Percentiles rank a stretch among this genome's conserved stretches.
Conservation (phyloP, 2,888 invertebrate genomes). For the Cryptophagus acutangulus region DNA sequence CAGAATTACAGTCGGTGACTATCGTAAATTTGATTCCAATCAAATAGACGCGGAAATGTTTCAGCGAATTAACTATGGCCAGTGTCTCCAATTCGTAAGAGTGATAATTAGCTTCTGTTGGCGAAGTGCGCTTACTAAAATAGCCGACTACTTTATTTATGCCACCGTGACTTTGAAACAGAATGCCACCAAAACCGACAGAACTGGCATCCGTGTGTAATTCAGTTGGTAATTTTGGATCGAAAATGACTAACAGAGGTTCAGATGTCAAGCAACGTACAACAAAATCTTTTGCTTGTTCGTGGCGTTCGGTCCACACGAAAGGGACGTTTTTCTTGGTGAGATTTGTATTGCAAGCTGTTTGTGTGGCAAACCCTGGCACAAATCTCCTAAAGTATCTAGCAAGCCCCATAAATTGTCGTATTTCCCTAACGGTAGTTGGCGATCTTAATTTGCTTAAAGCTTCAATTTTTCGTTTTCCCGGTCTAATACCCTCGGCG, state of each 20-base stretch:
- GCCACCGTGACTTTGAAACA: constrained; percentile 28
- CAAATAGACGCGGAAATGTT: constrained; percentile 37
- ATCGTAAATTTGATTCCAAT: constrained; percentile 31
- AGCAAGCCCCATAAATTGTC: constrained; percentile 24
- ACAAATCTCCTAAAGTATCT: constrained; percentile 28
- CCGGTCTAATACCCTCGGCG: constrained; percentile 12
- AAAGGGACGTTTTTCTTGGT: constrained; percentile 14
- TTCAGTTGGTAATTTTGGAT: constrained; percentile 25
- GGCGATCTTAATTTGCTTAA: constrained; percentile 32
- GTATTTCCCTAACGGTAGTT: constrained; percentile 18
- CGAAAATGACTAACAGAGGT: constrained; percentile 23
- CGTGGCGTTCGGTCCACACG: not conserved
- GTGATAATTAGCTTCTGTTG: constrained; percentile 35
- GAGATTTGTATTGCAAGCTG: constrained; percentile 21
- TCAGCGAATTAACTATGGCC: constrained; percentile 35
- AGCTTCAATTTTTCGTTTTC: constrained; percentile 15
- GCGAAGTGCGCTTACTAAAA: constrained; percentile 34
- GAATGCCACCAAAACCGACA: constrained; percentile 27
- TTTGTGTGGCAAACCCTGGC: constrained; percentile 21
- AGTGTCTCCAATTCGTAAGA: constrained; percentile 40
- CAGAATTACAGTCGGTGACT: constrained; percentile 35
- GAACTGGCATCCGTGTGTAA: constrained; percentile 31
- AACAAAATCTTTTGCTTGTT: constrained; percentile 1
- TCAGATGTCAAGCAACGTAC: constrained; percentile 4
- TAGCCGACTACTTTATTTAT: constrained; percentile 32